These are phyloP conservation scores for Muscina levida DNA, from an alignment of 2,888 invertebrate genomes.

Conservation along the genomic window DNA sequence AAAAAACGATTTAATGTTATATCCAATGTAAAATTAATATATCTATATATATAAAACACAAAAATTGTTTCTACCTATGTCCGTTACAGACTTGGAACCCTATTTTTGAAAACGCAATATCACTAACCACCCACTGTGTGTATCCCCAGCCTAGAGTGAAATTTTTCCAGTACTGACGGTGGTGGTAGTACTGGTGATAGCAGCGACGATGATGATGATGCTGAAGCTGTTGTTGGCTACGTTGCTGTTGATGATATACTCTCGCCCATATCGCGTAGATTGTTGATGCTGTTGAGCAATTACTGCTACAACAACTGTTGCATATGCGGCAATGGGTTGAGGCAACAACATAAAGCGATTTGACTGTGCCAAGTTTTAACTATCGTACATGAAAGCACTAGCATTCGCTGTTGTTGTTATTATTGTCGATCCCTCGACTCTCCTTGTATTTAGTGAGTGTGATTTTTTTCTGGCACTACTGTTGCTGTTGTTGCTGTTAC, in stretches of 20 bases:
- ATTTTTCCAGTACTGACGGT: neutral
- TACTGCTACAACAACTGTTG: slow-evolving; percentile 19
- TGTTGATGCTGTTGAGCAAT: neutral
- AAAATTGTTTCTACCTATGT: too few species aligned
- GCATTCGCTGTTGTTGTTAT: slow-evolving; percentile 34
- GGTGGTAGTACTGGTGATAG: neutral
- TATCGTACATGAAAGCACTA: too few species aligned
- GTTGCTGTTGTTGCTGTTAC: too few species aligned
- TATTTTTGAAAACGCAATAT: too few species aligned
- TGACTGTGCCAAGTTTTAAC: slow-evolving; percentile 14
- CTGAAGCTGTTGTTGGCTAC: slow-evolving; percentile 28
- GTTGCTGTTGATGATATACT: slow-evolving; percentile 55
- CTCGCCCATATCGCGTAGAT: slow-evolving; percentile 39
- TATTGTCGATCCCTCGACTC: neutral
- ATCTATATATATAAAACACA: too few species aligned
- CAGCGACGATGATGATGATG: neutral
- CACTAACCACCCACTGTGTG: neutral
- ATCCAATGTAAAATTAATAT: too few species aligned
- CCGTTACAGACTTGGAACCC: too few species aligned
- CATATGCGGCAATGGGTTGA: neutral
- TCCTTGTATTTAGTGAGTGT: too few species aligned
- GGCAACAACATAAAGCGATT: neutral
- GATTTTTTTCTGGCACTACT: too few species aligned
- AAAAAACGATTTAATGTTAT: too few species aligned
- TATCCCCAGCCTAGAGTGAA: neutral